Base-by-base conservation (phyloP, 2,113 vertebrate species). In the Scomber japonicus region DNA sequence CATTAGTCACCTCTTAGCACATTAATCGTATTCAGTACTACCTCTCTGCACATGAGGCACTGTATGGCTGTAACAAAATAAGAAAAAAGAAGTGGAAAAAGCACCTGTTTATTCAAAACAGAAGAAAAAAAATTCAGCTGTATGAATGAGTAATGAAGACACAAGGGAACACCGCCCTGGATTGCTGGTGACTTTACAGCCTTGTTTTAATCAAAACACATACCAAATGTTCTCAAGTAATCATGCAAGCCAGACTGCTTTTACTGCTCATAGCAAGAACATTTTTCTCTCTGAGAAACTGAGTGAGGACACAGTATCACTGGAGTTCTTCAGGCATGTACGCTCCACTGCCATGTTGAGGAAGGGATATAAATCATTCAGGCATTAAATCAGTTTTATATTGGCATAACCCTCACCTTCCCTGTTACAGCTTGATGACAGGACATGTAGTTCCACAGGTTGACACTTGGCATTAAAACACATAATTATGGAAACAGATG, bases 141-240 rank as follows among this genome's bases (percentile, higher is more conserved):
- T 21, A 46, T n/a, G 40, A 67, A 60, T 74, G 70, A 74, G 53
- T 71, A 78, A 74, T 70, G 60, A 65, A 79, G 31, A 11, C 64
- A 74, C 54, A 11, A 78, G 67, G 66, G 71, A 83, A 7, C 30
- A 35, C 35, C 12, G 3, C 46, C 54, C 57, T 45, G 45, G n/a
- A 66, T 31, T 59, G 11, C 65, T 48, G 24, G n/a, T 70, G 64
- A 40, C 55, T 77, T 64, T 49, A 69, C 13, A 3, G 53, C 31
- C 51, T 77, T 62, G 80, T 66, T 71, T 19, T 75, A 65, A 71
- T 81, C 49, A 84, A 61, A 77, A 62, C 46, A 72, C 27, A 60
- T 44, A 73, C 56, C 46, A 73, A 62, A 69, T 54, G 40, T 81
- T 68, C 35, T 56, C 44, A 11, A 35, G 14, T 59, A 56, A 81